These are phyloP conservation scores for Tor tambroides DNA, from an alignment of 2,113 vertebrate genomes.

Conservation along the genomic window DNA sequence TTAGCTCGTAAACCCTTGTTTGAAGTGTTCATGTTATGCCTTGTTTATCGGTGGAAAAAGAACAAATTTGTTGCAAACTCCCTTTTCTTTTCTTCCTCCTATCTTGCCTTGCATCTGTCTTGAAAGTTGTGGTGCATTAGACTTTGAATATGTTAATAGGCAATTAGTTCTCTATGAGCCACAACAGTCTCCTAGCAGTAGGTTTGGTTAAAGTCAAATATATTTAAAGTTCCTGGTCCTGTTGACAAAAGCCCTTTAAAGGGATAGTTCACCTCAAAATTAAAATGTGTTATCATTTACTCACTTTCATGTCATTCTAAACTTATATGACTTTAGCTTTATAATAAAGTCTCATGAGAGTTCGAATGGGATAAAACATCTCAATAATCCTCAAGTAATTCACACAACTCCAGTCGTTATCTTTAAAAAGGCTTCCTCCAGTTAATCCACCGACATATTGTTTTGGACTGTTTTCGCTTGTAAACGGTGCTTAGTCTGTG, in stretches of 20 bases:
- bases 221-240: not conserved
- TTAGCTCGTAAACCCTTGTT: constrained; percentile 16
- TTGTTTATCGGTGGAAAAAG: constrained; percentile 29
- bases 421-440: too few species aligned
- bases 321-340: not conserved
- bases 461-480: too few species aligned
- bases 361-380: too few species aligned
- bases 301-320: not conserved
- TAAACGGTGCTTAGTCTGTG: too few species aligned
- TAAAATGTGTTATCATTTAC: not conserved
- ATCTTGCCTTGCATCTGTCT: not conserved
- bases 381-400: too few species aligned
- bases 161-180: not conserved
- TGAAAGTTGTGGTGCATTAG: not conserved
- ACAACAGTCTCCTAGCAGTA: not conserved
- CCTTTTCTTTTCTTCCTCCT: not conserved
- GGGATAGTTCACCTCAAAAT: not conserved
- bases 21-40: constrained; percentile 15
- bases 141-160: constrained; percentile 12
- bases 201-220: not conserved
- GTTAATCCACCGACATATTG: too few species aligned
- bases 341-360: not conserved
- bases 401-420: too few species aligned
- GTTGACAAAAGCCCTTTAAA: not conserved
- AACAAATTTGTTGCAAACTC: not conserved